Evolutionary conservation across 2,888 invertebrate genomes (phyloP).

Genomic region (Priocnemis perturbator): DNA sequence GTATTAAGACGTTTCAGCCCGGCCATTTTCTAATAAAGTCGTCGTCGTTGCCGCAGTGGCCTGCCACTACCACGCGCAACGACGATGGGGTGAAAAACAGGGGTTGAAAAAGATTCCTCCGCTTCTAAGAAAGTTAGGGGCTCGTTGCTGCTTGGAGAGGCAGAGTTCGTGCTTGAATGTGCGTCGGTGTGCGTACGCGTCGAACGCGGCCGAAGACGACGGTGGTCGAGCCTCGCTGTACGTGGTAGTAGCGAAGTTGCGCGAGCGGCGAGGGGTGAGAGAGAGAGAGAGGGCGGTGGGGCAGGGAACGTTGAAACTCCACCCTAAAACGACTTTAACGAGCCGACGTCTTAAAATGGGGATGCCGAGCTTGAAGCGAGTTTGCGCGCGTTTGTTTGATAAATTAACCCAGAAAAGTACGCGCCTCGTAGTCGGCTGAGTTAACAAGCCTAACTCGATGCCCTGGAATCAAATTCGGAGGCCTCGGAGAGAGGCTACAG

Average conservation of each 20-base stretch:
- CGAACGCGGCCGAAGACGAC: background rate
- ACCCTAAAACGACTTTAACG: constrained; percentile 69
- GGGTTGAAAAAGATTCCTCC: constrained; percentile 70
- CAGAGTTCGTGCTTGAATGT: constrained; percentile 49
- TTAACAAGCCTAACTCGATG: constrained; percentile 49
- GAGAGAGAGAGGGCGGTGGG: constrained; percentile 18
- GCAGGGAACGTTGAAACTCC: constrained; percentile 48
- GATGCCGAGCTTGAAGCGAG: constrained; percentile 56
- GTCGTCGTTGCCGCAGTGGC: constrained; percentile 36
- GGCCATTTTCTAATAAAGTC: constrained; percentile 74
- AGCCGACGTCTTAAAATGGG: constrained; percentile 64
- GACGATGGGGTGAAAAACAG: constrained; percentile 57
- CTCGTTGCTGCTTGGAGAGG: constrained; percentile 37
- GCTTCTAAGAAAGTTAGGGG: constrained; percentile 60
- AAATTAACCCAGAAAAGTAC: constrained; percentile 65
- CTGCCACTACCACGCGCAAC: constrained; percentile 20
- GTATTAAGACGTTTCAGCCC: constrained; percentile 66
- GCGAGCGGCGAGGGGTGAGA: constrained; percentile 12
- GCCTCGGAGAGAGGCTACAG: too few relatives aligned
- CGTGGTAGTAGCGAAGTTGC: constrained; percentile 1
- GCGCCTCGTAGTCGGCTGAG: constrained; percentile 26
- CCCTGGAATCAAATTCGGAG: too few relatives aligned
- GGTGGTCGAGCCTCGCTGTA: constrained; percentile 3
- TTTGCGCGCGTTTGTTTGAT: constrained; percentile 63
- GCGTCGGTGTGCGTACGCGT: background rate